Evolutionary conservation across 2,113 vertebrate species (phyloP), one percentile per base, ranked within the genome.

Genomic region (Spermophilus dauricus): DNA sequence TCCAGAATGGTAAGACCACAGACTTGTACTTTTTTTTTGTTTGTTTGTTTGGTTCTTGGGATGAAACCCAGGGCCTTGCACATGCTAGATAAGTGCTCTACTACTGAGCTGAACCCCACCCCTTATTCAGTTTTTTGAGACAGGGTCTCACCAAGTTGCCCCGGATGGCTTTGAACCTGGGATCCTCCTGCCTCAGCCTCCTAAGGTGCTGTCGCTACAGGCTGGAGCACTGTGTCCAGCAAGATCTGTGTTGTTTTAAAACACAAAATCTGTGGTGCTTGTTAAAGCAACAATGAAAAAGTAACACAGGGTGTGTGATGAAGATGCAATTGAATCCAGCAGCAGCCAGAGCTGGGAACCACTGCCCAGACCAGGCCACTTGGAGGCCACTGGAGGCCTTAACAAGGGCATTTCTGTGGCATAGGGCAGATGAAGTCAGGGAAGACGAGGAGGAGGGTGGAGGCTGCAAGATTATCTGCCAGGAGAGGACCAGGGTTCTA

Each of bases 401-500:
- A 24, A 86, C 39, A 32, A 39, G 51, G 53, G 34, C 7, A 0
- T 22, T 56, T 20, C 4, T 56, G 58, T 14, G n/a, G 14, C 26
- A 0, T 1, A 1, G 6, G 32, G 17, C 73, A 65, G 48, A 34
- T 1, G 32, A 48, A 13, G 28, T 48, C 17, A 28, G 42, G 83
- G 51, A 39, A 45, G 7, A 18, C 3, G 0, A 22, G 39, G 70
- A 51, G 58, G 24, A 16, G 39, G 34, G 4, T 11, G 39, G 32
- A 12, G 81, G 32, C 0, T 17, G 65, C 34, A 32, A 18, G 53
- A 9, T 9, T 0, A 4, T 37, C 10, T 1, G 72, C 16, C 1
- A 12, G 53, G 73, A 73, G 28, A 72, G 24, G 16, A 14, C 34
- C 34, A 5, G 58, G 18, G 63, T 17, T 18, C 61, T 28, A 26